Base-by-base conservation (phyloP, 2,113 vertebrate genomes). In the Syngnathus floridae region DNA sequence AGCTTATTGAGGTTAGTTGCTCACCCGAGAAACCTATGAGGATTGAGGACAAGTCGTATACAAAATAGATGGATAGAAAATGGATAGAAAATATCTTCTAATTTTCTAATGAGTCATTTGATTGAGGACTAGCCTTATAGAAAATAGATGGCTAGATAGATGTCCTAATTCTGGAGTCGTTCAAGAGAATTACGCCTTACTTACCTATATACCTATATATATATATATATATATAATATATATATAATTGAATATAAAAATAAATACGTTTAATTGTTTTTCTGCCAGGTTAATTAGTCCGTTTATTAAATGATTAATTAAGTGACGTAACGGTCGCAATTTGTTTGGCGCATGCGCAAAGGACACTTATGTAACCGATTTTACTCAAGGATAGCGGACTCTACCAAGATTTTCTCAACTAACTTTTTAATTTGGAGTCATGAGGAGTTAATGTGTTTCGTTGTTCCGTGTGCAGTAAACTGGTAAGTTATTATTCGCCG, bases 231-330 rank as follows among this genome's bases (percentile, higher is more conserved):
- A 43, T 2, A 13, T 43, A 43, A 0, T 1, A 60, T 40, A 43
- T 41, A 22, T 67, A 43, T 2, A 7, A 38, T 17, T 66, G n/a
- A 40, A 58, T 41, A 59, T 59, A 37, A 66, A 59, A 58, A 66
- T 2, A 66, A 58, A 66, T 2, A 66, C 17, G 1, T n/a, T 8
- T n/a, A n/a, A 48, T 17, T 48, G 0, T 21, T 51, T 49, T 49
- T 48, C n/a, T 41, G 40, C 10, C 10, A 3, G 40, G 9, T 41
- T 41, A 41, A 41, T 41, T 41, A 9, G n/a, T 8, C 19, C 2
- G n/a, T n/a, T 19, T n/a, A 7, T 7, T 49, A n/a, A 13, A 14
- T 48, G 3, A 19, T 17, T n/a, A 8, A 19, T 19, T 31, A 31
- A 7, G 2, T n/a, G 10, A 54, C 3, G n/a, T 31, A 14, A 13